Base-by-base conservation (phyloP, 2,888 invertebrate species). In the Nomada ferruginata region DNA sequence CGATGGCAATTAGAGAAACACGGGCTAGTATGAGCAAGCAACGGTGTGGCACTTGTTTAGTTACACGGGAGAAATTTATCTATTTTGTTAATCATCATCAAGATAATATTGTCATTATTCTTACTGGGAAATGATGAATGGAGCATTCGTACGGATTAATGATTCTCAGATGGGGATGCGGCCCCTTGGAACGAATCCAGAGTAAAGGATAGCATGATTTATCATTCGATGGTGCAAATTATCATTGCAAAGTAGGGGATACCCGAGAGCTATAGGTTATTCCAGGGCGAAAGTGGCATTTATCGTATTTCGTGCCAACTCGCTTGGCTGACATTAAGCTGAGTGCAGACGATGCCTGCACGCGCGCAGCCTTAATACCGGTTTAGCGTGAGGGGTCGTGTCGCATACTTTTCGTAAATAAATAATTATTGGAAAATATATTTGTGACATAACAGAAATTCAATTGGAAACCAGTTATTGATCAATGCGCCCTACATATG, bases 211-310 rank as follows among this genome's bases (percentile, higher is more conserved):
- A n/a, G 3, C 11, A 15, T 47, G 50, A 52, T 60, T 42, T 63
- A 79, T 68, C 50, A 63, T 57, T 59, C 26, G 47, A 13, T n/a
- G 47, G 29, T 81, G 47, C n/a, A n/a, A 82, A 75, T 82, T 60
- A 70, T 82, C 69, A 75, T 68, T 73, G 57, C 36, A 57, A 73
- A 69, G 50, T 42, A 69, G 52, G 63, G 65, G 64, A 75, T 68
- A 68, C 53, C 60, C 55, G n/a, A 57, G 65, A 55, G 75, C 70
- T 65, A 50, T 83, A 75, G 79, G 69, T 83, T 83, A 79, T 76
- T 79, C 68, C 84, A 79, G 84, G 79, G 75, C 84, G 79, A 83
- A 83, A 83, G 83, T 83, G 84, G 83, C 83, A 83, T 83, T 83
- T 83, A 83, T 83, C 83, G 83, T 83, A 78, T 74, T 78, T 83